Percentiles rank a stretch among this genome's conserved stretches.
Conservation (phyloP, 2,113 vertebrate species). For the Megatriorchis doriae region DNA sequence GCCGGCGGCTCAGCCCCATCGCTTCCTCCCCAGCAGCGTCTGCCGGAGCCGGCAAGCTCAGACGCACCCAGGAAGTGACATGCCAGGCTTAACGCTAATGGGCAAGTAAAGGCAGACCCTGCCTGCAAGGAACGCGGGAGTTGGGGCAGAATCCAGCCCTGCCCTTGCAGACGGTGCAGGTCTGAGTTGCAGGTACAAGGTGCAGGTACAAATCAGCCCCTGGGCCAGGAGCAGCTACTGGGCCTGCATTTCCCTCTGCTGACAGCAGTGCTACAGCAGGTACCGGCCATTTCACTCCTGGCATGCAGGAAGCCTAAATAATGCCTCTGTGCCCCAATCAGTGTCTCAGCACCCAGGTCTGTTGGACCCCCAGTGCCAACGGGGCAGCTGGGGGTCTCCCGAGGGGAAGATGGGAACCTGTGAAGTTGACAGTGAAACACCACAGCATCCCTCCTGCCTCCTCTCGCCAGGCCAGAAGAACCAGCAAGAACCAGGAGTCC, state of each 20-base stretch:
- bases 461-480: not conserved
- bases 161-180: not conserved
- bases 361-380: not conserved
- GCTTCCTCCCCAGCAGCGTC: not conserved
- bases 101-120: not conserved
- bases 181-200: not conserved
- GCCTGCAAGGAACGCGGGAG: not conserved
- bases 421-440: not conserved
- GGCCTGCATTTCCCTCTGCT: not conserved
- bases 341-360: not conserved
- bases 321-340: rapidly evolving
- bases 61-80: rapidly evolving
- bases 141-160: not conserved
- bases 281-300: not conserved
- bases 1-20: not conserved
- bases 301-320: not conserved
- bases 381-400: rapidly evolving
- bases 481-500: not conserved
- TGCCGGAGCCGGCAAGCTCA: not conserved
- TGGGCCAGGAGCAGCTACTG: not conserved
- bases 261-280: not conserved
- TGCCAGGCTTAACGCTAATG: rapidly evolving
- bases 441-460: not conserved
- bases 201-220: not conserved
- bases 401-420: not conserved